These are phyloP conservation scores for Phlogophora meticulosa DNA, from an alignment of 2,888 invertebrate species.

Conservation along the genomic window DNA sequence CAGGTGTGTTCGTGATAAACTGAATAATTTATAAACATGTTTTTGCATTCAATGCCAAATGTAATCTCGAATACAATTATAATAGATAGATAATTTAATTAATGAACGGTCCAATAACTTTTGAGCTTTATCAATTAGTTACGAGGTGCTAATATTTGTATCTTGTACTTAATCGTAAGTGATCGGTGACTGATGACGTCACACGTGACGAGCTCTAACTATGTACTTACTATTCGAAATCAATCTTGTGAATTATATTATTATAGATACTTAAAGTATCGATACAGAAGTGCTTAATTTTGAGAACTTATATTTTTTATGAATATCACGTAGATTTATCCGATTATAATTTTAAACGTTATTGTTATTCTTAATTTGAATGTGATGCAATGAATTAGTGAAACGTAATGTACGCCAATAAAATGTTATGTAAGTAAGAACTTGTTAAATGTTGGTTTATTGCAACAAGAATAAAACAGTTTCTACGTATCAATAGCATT, in stretches of 20 bases:
- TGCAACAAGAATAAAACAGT: slow-evolving; percentile 75
- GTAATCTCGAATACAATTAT: slow-evolving; percentile 64
- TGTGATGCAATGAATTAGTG: slow-evolving; percentile 76
- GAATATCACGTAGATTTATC: slow-evolving; percentile 66
- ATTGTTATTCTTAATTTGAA: slow-evolving; percentile 71
- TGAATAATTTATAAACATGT: slow-evolving; percentile 52
- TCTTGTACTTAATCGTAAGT: slow-evolving; percentile 76
- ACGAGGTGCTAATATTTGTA: slow-evolving; percentile 75
- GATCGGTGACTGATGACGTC: slow-evolving; percentile 53
- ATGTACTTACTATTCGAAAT: slow-evolving; percentile 69
- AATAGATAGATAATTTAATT: slow-evolving; percentile 49
- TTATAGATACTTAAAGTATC: slow-evolving; percentile 61
- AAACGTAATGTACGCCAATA: slow-evolving; percentile 74
- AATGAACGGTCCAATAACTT: slow-evolving; percentile 69
- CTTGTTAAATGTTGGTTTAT: slow-evolving; percentile 77
- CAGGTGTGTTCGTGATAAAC: slow-evolving; percentile 55
- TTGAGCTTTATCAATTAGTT: slow-evolving; percentile 67
- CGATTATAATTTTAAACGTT: slow-evolving; percentile 68
- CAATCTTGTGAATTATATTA: slow-evolving; percentile 64
- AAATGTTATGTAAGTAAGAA: slow-evolving; percentile 74
- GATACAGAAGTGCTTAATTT: slow-evolving; percentile 65
- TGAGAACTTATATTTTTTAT: slow-evolving; percentile 66
- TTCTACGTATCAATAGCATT: slow-evolving; percentile 74
- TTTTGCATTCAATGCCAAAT: slow-evolving; percentile 67
- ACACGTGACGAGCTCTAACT: slow-evolving; percentile 43